phyloP scores from a whole-genome alignment of 2,888 invertebrate genomes.

The Eristalinus aeneus region DNA sequence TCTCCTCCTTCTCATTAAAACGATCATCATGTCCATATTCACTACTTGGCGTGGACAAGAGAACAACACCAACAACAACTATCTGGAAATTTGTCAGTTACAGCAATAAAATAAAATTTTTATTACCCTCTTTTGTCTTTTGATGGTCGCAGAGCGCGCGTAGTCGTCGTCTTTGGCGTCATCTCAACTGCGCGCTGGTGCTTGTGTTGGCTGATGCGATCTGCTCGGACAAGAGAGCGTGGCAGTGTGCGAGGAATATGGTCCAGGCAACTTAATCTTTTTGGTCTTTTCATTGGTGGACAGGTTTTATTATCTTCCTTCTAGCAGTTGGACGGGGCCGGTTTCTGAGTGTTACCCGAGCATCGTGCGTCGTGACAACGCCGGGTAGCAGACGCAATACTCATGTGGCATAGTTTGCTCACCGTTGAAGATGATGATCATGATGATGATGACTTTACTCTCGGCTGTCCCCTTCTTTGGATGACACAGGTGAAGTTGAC shows the following conservation, averaged over 20 bases:
- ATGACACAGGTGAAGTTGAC: constrained; percentile 62
- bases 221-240: constrained; percentile 35
- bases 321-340: constrained; percentile 18
- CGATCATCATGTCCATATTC: constrained; percentile 57
- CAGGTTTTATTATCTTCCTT: constrained; percentile 48
- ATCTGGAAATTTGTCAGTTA: constrained; percentile 67
- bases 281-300: constrained; percentile 47
- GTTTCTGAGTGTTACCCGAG: constrained; percentile 37
- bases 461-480: constrained; percentile 37
- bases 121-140: constrained; percentile 59
- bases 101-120: constrained; percentile 63
- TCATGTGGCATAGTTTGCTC: constrained; percentile 33
- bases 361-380: constrained; percentile 45
- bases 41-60: constrained; percentile 18
- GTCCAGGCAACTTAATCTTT: constrained; percentile 63
- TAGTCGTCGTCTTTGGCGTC: constrained; percentile 17
- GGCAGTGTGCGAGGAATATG: constrained; percentile 46
- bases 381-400: constrained; percentile 6
- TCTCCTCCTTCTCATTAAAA: constrained; percentile 41
- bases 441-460: constrained; percentile 31
- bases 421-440: constrained; percentile 24
- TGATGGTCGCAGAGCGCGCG: not conserved
- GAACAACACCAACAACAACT: constrained; percentile 52
- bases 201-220: not conserved
- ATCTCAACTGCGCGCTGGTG: not conserved